phyloP scores from a whole-genome alignment of 1,140 invertebrate genomes.

The Amphibalanus amphitrite region DNA sequence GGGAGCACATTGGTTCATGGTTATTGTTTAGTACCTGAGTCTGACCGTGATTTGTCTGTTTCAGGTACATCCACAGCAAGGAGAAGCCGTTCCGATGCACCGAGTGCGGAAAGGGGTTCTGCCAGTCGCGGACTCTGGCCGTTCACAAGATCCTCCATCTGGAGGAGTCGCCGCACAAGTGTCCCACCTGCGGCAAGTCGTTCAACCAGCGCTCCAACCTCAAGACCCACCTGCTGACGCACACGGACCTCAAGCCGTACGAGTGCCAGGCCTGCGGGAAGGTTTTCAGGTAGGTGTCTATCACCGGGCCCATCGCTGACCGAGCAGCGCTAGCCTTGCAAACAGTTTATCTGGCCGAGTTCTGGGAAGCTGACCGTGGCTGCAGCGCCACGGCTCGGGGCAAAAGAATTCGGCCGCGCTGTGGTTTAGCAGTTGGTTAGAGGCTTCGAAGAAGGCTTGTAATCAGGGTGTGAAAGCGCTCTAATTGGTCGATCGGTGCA shows the following conservation, averaged over 20 bases:
- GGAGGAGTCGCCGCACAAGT: slow-evolving; percentile 80
- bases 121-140: slow-evolving; percentile 78
- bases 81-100: slow-evolving; percentile 91
- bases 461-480: no score
- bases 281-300: slow-evolving; percentile 29
- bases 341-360: background rate
- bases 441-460: no score
- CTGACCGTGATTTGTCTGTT: no score
- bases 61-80: slow-evolving; percentile 88
- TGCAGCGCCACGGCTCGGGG: no score
- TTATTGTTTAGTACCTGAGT: no score
- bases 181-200: slow-evolving; percentile 59
- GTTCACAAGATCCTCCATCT: slow-evolving; percentile 79
- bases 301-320: no score
- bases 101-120: slow-evolving; percentile 93
- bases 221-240: slow-evolving; percentile 78
- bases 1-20: no score
- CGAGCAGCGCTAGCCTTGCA: background rate
- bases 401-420: no score
- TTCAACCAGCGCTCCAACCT: slow-evolving; percentile 85
- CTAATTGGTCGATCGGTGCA: no score
- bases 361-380: background rate
- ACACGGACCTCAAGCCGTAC: slow-evolving; percentile 84
- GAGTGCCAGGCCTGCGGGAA: slow-evolving; percentile 74
- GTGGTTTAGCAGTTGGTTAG: no score